Percentiles rank a stretch among this genome's conserved stretches.
phyloP scores from a whole-genome alignment of 2,113 vertebrate genomes.

The Turdus rufiventris region DNA sequence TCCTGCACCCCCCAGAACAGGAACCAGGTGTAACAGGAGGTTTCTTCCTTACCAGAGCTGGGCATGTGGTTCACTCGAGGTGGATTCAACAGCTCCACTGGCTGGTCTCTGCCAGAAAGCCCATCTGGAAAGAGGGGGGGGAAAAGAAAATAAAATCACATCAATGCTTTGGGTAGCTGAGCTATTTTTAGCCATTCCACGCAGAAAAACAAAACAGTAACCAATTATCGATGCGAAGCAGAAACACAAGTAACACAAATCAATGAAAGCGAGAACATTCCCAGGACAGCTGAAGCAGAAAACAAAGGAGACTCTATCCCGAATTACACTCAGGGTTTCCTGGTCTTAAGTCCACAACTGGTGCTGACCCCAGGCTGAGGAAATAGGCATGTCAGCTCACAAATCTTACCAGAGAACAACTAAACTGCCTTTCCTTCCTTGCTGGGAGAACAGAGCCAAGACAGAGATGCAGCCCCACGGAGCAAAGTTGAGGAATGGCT shows the following conservation, averaged over 20 bases:
- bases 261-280: neutral
- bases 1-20: neutral
- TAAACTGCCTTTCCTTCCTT: neutral
- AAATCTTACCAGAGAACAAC: neutral
- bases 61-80: conserved; percentile 79
- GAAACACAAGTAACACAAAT: neutral
- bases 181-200: conserved; percentile 24
- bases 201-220: neutral
- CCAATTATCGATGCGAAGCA: neutral
- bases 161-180: conserved; percentile 3
- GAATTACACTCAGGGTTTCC: accelerated
- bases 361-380: neutral
- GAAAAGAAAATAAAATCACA: neutral
- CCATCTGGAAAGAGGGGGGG: conserved; percentile 68
- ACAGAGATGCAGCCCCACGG: neutral
- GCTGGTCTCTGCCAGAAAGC: conserved; percentile 82
- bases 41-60: conserved; percentile 73
- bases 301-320: neutral
- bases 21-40: neutral
- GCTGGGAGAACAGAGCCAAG: neutral
- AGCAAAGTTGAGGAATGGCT: neutral
- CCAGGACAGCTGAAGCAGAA: neutral
- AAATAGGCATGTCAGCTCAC: neutral
- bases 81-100: conserved; percentile 79
- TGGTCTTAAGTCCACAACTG: neutral